Evolutionary conservation across 2,888 invertebrate genomes (phyloP), one percentile per base, ranked within the genome.

Genomic region (Trilocha varians): DNA sequence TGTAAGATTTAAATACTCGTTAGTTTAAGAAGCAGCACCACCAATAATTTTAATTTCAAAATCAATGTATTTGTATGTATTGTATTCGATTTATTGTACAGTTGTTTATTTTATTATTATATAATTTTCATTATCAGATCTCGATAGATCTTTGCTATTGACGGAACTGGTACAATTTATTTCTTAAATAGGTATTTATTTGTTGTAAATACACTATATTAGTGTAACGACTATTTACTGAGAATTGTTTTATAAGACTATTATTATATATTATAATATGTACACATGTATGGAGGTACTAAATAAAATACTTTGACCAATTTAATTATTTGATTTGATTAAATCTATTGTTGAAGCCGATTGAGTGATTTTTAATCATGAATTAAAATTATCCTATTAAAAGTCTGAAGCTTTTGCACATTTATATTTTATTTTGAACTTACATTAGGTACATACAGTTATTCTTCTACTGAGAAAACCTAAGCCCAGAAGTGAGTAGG

Each of bases 131-230:
- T 39, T 35, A 25, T 39, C 13, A 18, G 16, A 8, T 42, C 17
- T 40, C 34, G 18, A 32, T 13, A 15, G 15, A 16, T 15, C 32
- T 32, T 8, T 16, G 13, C 32, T 32, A 38, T 38, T 32, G 35
- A 42, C 38, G 13, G 14, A 14, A 25, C 35, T 16, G 16, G 25
- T 38, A 15, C 25, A 38, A 34, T 25, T 32, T 17, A 34, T 33
- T 32, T 38, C 32, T 38, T 38, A 43, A 40, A 46, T 53, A 52
- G 42, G 48, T 71, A 67, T 74, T 74, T 78, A 76, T 70, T 65
- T 59, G 58, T 59, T 64, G 42, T 66, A 72, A 66, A 62, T 83
- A 82, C 84, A 84, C 84, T 84, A 84, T 82, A 83, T 85, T 84
- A 85, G 84, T 85, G 84, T 83, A 76, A 78, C 59, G 60, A 71